A percentile compares a stretch with the other conserved stretches of the same genome.
Evolutionary conservation across 2,113 vertebrate genomes (phyloP).

Genomic region (Pomatorhinus ruficollis): DNA sequence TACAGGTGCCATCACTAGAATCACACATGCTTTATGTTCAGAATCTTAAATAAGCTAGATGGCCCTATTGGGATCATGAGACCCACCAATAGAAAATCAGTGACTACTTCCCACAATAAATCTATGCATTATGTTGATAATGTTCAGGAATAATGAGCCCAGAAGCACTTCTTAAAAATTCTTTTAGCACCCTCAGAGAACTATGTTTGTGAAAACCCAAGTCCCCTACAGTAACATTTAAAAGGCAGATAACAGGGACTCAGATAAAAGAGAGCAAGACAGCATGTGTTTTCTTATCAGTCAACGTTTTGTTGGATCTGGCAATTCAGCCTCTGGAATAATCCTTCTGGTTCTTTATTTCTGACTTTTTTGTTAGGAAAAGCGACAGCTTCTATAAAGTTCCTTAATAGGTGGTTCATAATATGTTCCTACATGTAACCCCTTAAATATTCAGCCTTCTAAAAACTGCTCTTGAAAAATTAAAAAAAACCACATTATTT

Average conservation of each 20-base stretch:
- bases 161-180: neutral
- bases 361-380: neutral
- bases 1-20: neutral
- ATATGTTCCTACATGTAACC: neutral
- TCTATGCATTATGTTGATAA: neutral
- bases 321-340: constrained; percentile 27
- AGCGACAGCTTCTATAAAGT: neutral
- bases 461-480: neutral
- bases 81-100: neutral
- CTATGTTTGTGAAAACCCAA: neutral
- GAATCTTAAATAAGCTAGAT: neutral
- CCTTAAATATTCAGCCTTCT: neutral
- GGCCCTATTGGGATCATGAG: neutral
- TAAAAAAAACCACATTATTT: neutral
- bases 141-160: neutral
- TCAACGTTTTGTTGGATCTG: neutral
- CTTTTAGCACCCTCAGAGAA: neutral
- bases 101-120: neutral
- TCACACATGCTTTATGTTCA: neutral
- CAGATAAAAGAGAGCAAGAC: constrained; percentile 6
- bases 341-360: neutral
- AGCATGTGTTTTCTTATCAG: constrained; percentile 22
- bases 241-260: constrained; percentile 4
- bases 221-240: neutral
- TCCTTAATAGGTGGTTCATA: neutral